Percentiles rank a stretch among this genome's conserved stretches.
phyloP scores from a whole-genome alignment of 2,888 invertebrate species.

The Rotaria sp. region DNA sequence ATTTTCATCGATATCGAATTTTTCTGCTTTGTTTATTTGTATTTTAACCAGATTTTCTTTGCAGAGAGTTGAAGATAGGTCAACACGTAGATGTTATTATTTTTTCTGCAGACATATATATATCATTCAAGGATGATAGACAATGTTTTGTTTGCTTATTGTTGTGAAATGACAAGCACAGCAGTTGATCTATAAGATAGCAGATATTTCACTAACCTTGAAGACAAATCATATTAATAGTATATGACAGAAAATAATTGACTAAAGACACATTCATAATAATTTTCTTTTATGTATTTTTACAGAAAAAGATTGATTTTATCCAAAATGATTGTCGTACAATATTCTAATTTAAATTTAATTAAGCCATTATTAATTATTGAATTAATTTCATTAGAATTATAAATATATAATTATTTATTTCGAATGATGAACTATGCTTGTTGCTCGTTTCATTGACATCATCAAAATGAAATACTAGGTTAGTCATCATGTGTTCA shows the following conservation, averaged over 20 bases:
- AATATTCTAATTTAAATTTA: too few relatives aligned
- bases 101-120: background rate
- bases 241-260: background rate
- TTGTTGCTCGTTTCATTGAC: background rate
- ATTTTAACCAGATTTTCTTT: background rate
- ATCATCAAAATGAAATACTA: background rate
- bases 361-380: too few relatives aligned
- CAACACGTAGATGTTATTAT: background rate
- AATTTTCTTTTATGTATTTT: background rate
- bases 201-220: background rate
- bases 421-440: background rate
- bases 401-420: too few relatives aligned
- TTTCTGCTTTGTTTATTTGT: background rate
- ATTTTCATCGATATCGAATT: background rate
- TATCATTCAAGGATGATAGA: background rate
- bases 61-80: background rate
- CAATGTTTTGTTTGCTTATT: background rate
- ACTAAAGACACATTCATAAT: background rate
- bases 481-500: background rate
- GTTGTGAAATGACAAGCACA: background rate
- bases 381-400: too few relatives aligned
- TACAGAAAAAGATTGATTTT: background rate
- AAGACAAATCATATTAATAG: background rate
- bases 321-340: too few relatives aligned
- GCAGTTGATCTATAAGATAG: background rate